Evolutionary conservation across 2,113 vertebrate genomes (phyloP).

Genomic region (Cynopterus brachyotis): DNA sequence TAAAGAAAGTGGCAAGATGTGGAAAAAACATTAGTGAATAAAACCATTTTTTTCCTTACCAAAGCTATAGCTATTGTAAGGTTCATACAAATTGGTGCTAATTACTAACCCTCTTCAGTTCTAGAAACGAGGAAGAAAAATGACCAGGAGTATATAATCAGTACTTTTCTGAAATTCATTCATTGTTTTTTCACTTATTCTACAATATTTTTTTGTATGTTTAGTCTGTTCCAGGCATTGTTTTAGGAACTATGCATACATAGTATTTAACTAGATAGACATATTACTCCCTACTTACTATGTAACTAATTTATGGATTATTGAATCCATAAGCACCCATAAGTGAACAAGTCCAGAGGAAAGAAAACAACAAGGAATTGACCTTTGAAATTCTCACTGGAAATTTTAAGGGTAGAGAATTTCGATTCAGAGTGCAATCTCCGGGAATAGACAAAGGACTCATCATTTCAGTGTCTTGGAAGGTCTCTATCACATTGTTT

Average conservation of each 20-base stretch:
- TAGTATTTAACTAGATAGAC: not conserved
- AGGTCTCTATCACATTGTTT: not conserved
- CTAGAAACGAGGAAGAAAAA: not conserved
- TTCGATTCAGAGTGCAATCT: not conserved
- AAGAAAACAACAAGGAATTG: not conserved
- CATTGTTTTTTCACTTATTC: not conserved
- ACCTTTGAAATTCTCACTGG: not conserved
- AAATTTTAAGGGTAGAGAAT: not conserved
- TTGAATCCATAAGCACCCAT: not conserved
- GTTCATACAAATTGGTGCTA: constrained; percentile 8
- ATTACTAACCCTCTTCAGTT: not conserved
- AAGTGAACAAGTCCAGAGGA: not conserved
- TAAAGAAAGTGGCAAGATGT: not conserved
- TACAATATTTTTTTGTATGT: not conserved
- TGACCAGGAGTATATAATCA: not conserved
- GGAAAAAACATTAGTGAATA: not conserved
- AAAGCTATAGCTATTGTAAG: not conserved
- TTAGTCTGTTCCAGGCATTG: not conserved
- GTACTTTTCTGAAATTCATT: not conserved
- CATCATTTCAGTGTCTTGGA: not conserved
- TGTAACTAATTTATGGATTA: not conserved
- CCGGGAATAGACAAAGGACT: not conserved
- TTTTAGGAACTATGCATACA: not conserved
- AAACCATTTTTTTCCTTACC: constrained; percentile 30
- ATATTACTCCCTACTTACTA: not conserved